Evolutionary conservation across 2,888 invertebrate genomes (phyloP).

Genomic region (Quadroppia sp.): DNA sequence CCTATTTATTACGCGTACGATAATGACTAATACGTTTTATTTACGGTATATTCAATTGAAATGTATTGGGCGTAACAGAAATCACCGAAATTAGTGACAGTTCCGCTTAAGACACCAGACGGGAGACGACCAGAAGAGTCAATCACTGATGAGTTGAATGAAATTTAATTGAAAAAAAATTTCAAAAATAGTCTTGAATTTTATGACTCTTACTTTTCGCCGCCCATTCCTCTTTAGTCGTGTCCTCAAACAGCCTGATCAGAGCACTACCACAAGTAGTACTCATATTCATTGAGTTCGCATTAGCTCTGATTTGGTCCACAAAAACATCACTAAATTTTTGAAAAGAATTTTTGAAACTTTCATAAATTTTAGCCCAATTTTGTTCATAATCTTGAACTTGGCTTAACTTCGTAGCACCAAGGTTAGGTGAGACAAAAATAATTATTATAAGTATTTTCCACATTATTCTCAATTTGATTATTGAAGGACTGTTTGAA

Average conservation of each 20-base stretch:
- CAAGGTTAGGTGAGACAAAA: neutral
- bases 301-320: neutral
- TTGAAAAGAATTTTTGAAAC: neutral
- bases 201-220: constrained; percentile 24
- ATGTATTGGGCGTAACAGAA: too few relatives aligned
- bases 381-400: neutral
- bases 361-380: neutral
- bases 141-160: constrained; percentile 29
- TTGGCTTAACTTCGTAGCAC: neutral
- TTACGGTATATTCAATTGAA: too few relatives aligned
- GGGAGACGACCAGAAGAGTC: constrained; percentile 39
- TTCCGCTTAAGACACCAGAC: constrained; percentile 38
- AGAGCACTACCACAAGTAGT: neutral
- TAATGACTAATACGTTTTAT: too few relatives aligned
- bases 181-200: too few relatives aligned
- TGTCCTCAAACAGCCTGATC: neutral
- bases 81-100: constrained; percentile 40
- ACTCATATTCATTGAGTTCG: neutral
- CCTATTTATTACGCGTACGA: too few relatives aligned
- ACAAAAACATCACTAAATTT: neutral
- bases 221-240: neutral
- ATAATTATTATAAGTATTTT: too few relatives aligned
- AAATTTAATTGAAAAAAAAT: too few relatives aligned
- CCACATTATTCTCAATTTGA: too few relatives aligned
- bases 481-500: too few relatives aligned